A percentile compares a stretch with the other conserved stretches of the same genome.
These are phyloP conservation scores for Tetraneura akinire DNA, from an alignment of 1,140 invertebrate species.

Conservation along the genomic window DNA sequence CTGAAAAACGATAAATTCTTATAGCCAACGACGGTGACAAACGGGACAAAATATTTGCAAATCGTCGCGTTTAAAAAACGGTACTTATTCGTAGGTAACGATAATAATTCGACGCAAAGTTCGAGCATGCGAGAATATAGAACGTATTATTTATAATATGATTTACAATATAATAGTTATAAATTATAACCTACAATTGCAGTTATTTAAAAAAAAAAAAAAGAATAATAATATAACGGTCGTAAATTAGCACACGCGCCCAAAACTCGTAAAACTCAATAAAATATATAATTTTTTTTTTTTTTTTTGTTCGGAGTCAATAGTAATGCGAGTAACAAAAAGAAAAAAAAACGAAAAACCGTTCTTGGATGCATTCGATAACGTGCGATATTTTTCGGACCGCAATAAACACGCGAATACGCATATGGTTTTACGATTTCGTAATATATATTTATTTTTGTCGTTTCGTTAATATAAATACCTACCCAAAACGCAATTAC, in stretches of 20 bases:
- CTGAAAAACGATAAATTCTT: too few species aligned
- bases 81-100: too few species aligned
- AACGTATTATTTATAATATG: too few species aligned
- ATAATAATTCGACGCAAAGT: too few species aligned
- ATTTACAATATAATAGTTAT: too few species aligned
- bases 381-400: neutral
- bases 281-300: neutral
- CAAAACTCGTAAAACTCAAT: neutral
- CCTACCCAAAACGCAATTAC: constrained; percentile 6
- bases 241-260: constrained; percentile 3
- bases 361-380: neutral
- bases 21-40: too few species aligned
- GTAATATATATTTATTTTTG: constrained; percentile 17
- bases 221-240: neutral
- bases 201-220: too few species aligned
- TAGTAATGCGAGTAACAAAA: neutral
- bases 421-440: constrained; percentile 14
- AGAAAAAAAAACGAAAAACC: neutral
- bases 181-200: too few species aligned
- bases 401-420: constrained; percentile 26
- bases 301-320: neutral
- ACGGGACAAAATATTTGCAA: too few species aligned
- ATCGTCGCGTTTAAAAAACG: too few species aligned
- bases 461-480: constrained; percentile 37
- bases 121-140: too few species aligned